These are phyloP conservation scores for Zosterops pallidus DNA, from an alignment of 2,113 vertebrate genomes.

Conservation along the genomic window DNA sequence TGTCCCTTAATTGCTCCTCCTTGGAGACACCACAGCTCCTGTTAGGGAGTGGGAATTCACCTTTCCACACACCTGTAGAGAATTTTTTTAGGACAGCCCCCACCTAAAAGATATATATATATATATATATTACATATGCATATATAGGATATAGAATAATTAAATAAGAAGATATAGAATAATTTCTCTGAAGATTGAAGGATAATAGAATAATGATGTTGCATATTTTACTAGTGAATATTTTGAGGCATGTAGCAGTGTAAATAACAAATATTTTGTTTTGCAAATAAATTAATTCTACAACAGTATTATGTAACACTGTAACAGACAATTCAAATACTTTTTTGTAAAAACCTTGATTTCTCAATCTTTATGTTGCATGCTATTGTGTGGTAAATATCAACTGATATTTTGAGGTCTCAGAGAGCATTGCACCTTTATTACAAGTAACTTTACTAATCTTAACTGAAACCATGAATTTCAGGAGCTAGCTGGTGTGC, in stretches of 20 bases:
- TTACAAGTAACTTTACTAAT: neutral
- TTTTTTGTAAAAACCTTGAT: neutral
- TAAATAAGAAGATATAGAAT: neutral
- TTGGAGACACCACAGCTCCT: neutral
- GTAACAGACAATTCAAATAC: neutral
- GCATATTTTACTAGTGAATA: neutral
- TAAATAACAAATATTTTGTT: neutral
- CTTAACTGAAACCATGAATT: neutral
- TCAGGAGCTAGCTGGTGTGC: neutral
- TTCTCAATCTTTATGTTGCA: neutral
- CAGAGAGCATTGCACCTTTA: neutral
- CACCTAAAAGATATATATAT: neutral
- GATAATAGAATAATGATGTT: neutral
- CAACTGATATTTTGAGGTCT: conserved; percentile 23
- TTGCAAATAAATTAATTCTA: conserved; percentile 33
- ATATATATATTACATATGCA: neutral
- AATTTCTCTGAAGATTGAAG: neutral
- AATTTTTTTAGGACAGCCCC: neutral
- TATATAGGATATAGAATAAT: neutral
- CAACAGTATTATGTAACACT: neutral
- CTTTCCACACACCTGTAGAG: accelerated
- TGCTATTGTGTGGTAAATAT: conserved; percentile 7
- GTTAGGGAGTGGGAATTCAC: neutral
- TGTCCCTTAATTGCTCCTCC: neutral
- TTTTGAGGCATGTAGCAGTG: neutral